phyloP scores from a whole-genome alignment of 2,797 vertebrate species.

The Chaunax sp. region DNA sequence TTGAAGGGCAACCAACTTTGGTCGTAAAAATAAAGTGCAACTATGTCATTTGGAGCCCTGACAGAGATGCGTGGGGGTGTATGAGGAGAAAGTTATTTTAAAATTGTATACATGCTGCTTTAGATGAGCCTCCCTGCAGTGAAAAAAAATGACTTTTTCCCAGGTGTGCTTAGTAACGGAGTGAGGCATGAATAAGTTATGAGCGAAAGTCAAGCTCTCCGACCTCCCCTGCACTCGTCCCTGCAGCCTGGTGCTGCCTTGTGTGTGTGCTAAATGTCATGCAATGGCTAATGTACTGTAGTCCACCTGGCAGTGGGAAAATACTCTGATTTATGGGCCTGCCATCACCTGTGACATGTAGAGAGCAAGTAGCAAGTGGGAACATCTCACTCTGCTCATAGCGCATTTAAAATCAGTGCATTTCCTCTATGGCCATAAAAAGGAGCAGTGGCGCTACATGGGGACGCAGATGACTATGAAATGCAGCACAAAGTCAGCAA shows the following conservation, averaged over 20 bases:
- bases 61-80: conserved; percentile 21
- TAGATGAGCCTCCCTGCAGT: conserved; percentile 41
- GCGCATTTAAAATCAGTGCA: conserved; percentile 26
- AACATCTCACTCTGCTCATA: conserved; percentile 35
- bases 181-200: conserved; percentile 78
- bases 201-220: conserved; percentile 59
- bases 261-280: conserved; percentile 45
- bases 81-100: conserved; percentile 55
- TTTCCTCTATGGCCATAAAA: conserved; percentile 24
- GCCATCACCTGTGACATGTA: conserved; percentile 36
- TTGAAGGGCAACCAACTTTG: not conserved
- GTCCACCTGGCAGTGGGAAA: conserved; percentile 28
- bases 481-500: conserved; percentile 9
- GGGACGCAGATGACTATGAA: conserved; percentile 18
- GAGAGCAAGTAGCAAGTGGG: not conserved
- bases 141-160: conserved; percentile 62
- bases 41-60: conserved; percentile 8
- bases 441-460: conserved; percentile 2
- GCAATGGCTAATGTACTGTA: conserved; percentile 53
- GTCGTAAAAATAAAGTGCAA: conserved; percentile 12
- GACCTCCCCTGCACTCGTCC: conserved; percentile 39
- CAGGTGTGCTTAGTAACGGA: conserved; percentile 62
- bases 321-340: conserved; percentile 66
- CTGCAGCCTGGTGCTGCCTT: conserved; percentile 18
- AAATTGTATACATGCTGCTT: conserved; percentile 43